Percentiles rank a stretch among this genome's conserved stretches.
Evolutionary conservation across 2,113 vertebrate genomes (phyloP).

Genomic region (Narcine bancroftii): DNA sequence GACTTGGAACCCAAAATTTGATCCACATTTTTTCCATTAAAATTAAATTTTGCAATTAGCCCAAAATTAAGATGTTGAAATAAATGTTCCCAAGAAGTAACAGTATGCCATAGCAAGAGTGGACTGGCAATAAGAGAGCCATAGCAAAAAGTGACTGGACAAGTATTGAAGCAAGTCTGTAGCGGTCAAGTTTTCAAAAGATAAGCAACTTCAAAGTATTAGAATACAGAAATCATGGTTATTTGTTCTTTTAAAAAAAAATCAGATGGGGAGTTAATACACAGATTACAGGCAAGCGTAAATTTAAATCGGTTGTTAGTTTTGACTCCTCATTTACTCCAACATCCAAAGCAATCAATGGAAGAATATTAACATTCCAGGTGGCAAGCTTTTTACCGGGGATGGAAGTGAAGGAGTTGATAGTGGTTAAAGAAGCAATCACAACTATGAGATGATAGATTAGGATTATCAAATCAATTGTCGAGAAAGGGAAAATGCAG

Average conservation of each 20-base stretch:
- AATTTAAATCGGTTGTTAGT: background rate
- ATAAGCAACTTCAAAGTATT: conserved; percentile 10
- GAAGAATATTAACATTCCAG: background rate
- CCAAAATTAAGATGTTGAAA: background rate
- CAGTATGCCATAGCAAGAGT: background rate
- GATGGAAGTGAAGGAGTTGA: no score
- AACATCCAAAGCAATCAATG: background rate
- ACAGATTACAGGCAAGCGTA: background rate
- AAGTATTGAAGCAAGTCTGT: background rate
- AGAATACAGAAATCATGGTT: background rate
- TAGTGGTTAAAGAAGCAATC: no score
- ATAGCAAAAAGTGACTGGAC: background rate
- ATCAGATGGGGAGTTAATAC: background rate
- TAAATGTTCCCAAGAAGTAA: background rate
- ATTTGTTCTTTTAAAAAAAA: background rate
- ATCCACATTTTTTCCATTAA: background rate
- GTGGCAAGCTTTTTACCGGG: background rate
- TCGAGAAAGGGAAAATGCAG: no score
- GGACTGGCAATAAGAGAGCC: no score
- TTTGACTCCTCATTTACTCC: background rate
- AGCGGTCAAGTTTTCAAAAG: conserved; percentile 26
- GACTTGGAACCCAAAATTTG: background rate
- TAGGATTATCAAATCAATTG: no score
- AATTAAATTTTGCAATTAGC: background rate
- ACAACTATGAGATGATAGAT: no score